Conservation (phyloP, 2,797 vertebrate genomes). For the Myotis vivesi region DNA sequence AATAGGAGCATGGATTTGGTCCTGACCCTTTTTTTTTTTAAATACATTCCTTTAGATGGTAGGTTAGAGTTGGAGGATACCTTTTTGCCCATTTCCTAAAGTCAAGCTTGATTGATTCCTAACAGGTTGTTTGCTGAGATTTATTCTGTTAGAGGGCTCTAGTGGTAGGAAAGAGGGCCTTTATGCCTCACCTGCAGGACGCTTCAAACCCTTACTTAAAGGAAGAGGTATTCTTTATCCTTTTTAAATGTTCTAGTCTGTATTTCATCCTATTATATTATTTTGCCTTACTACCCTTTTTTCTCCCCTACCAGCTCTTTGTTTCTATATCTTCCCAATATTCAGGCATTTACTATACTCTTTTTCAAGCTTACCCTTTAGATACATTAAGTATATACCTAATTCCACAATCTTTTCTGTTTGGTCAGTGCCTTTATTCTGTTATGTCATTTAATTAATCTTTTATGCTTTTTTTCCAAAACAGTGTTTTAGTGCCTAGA, state of each 20-base stretch:
- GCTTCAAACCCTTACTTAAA: constrained; percentile 20
- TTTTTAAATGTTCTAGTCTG: background rate
- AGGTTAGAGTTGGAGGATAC: background rate
- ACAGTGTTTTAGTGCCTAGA: constrained; percentile 6
- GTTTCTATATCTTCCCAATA: background rate
- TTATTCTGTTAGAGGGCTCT: background rate
- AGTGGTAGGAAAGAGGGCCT: background rate
- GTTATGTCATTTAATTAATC: constrained; percentile 10
- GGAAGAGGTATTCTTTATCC: background rate
- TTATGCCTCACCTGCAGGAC: background rate
- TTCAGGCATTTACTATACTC: background rate
- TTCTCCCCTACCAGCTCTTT: background rate
- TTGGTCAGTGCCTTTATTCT: background rate
- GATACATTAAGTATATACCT: background rate
- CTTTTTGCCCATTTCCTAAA: background rate
- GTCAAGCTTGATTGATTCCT: background rate
- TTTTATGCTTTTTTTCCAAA: constrained; percentile 23
- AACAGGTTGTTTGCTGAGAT: constrained; percentile 7
- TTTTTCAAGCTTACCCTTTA: constrained; percentile 36
- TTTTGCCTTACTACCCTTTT: background rate
- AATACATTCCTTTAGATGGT: background rate
- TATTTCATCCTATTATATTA: background rate
- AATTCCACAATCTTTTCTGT: constrained; percentile 6
- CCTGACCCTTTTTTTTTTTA: background rate
- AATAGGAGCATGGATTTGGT: background rate